Evolutionary conservation across 2,888 invertebrate genomes (phyloP).

Genomic region (Aromia moschata): DNA sequence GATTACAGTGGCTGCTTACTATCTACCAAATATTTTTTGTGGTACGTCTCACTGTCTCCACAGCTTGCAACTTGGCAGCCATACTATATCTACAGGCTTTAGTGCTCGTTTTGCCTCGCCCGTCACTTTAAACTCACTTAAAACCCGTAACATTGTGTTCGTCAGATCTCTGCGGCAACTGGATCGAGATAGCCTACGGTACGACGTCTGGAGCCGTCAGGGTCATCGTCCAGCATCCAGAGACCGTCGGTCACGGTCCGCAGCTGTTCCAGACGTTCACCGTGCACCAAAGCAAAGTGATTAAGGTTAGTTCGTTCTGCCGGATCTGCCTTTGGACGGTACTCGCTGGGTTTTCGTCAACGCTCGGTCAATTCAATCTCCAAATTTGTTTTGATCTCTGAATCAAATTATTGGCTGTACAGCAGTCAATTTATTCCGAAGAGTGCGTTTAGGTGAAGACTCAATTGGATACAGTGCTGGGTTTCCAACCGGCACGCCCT

Average conservation of each 20-base stretch:
- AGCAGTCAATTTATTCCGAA: too few species aligned
- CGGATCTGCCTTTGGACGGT: too few species aligned
- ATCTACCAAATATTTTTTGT: slow-evolving; percentile 15
- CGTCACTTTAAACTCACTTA: too few species aligned
- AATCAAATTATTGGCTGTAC: too few species aligned
- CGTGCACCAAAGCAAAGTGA: slow-evolving; percentile 95
- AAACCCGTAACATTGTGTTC: too few species aligned
- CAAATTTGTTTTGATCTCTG: too few species aligned
- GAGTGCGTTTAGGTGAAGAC: too few species aligned
- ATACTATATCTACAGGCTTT: slow-evolving; percentile 14
- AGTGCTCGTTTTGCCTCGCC: not conserved
- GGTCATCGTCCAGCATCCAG: slow-evolving; percentile 98
- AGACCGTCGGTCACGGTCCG: slow-evolving; percentile 98
- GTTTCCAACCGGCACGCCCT: too few species aligned
- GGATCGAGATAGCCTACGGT: slow-evolving; percentile 99
- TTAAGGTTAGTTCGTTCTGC: slow-evolving; percentile 73
- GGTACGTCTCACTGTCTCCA: slow-evolving; percentile 17
- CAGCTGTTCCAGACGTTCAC: slow-evolving; percentile 98
- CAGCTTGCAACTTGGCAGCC: slow-evolving; percentile 14
- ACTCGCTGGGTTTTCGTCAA: too few species aligned
- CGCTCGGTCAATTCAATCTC: too few species aligned
- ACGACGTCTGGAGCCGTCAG: slow-evolving; percentile 95
- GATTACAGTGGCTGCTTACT: too few species aligned
- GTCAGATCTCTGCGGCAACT: slow-evolving; percentile 95
- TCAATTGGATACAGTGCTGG: too few species aligned